Percentiles rank a stretch among this genome's conserved stretches.
Conservation (phyloP, 2,888 invertebrate species). For the Drosophila borealis region DNA sequence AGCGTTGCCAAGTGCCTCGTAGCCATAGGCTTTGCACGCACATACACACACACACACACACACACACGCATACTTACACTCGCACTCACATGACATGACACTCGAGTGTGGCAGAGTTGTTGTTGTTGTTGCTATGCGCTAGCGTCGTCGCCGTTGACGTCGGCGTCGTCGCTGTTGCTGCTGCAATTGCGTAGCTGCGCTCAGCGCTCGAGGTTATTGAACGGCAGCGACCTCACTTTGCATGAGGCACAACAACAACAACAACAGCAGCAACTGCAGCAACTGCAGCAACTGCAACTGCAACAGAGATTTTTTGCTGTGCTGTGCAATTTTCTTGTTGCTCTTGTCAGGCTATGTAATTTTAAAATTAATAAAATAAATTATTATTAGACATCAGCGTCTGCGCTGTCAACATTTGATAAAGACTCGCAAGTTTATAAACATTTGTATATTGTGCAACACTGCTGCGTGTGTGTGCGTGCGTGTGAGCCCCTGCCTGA, state of each 20-base stretch:
- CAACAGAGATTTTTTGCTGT: conserved; percentile 42
- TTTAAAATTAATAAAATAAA: conserved; percentile 80
- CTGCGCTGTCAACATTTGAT: conserved; percentile 57
- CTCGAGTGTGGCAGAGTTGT: conserved; percentile 56
- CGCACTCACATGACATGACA: conserved; percentile 42
- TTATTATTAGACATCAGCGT: conserved; percentile 71
- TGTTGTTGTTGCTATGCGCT: conserved; percentile 36
- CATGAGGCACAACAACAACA: conserved; percentile 52
- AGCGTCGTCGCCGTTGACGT: conserved; percentile 21
- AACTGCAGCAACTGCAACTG: conserved; percentile 19
- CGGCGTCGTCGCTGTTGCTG: conserved; percentile 48
- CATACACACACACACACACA: conserved; percentile 8
- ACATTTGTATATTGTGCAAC: conserved; percentile 40
- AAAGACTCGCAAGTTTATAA: conserved; percentile 57
- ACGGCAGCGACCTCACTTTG: conserved; percentile 83
- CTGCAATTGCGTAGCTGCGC: conserved; percentile 72
- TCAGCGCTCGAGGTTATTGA: conserved; percentile 80
- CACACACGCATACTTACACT: conserved; percentile 9
- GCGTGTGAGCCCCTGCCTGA: too few relatives aligned
- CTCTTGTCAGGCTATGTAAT: conserved; percentile 74
- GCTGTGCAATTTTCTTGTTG: conserved; percentile 71
- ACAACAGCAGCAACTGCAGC: conserved; percentile 8
- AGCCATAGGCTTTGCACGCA: conserved; percentile 19
- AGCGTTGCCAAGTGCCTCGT: conserved; percentile 59
- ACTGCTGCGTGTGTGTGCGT: conserved; percentile 12